These are phyloP conservation scores for Cosmorhoe ocellata DNA, from an alignment of 2,888 invertebrate genomes.

Conservation along the genomic window DNA sequence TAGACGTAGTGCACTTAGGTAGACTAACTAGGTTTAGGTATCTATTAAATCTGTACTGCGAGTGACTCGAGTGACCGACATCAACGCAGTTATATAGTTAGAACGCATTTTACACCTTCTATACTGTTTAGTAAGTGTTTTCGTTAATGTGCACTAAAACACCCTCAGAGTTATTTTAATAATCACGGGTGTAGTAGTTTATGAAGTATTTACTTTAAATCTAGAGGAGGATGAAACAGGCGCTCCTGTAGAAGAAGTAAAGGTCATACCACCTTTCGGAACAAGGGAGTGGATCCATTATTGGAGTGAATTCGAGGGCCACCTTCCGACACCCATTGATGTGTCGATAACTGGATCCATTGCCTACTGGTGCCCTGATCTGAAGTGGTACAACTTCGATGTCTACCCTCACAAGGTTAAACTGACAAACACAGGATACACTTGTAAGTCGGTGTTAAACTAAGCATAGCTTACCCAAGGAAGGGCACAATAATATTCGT, in stretches of 20 bases:
- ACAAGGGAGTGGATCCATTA: slow-evolving; percentile 64
- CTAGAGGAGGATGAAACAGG: slow-evolving; percentile 45
- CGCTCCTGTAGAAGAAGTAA: slow-evolving; percentile 36
- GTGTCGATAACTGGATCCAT: slow-evolving; percentile 67
- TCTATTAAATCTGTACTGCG: no score
- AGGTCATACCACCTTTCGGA: slow-evolving; percentile 49
- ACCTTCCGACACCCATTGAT: slow-evolving; percentile 64
- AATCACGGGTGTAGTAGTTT: no score
- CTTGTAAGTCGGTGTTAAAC: slow-evolving; percentile 74
- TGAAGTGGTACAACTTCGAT: slow-evolving; percentile 83
- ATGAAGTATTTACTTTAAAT: not conserved
- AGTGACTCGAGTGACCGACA: no score
- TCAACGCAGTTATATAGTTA: no score
- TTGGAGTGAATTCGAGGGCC: slow-evolving; percentile 59
- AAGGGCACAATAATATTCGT: no score
- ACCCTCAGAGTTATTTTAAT: no score
- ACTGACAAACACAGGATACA: slow-evolving; percentile 86
- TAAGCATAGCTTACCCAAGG: not conserved
- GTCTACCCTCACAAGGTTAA: slow-evolving; percentile 84
- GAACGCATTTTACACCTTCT: no score
- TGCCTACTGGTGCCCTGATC: slow-evolving; percentile 64
- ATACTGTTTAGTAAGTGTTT: no score
- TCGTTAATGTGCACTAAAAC: no score
- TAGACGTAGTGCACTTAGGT: no score
- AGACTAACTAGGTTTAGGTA: no score